Conservation (phyloP, 2,888 invertebrate species). For the Drosophila nr. perissopoda region DNA sequence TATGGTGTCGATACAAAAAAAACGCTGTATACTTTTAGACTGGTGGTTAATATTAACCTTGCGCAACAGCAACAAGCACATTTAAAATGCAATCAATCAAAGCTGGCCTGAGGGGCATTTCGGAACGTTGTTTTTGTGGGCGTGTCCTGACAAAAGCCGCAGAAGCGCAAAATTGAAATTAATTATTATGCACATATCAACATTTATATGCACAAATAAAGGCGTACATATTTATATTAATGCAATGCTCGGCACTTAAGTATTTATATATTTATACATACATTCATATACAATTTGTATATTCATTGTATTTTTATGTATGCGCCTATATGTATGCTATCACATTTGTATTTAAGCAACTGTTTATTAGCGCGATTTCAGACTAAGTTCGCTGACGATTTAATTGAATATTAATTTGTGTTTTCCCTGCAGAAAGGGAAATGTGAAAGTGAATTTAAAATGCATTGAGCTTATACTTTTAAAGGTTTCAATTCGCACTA, state of each 20-base stretch:
- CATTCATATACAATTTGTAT: neutral
- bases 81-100: constrained; percentile 70
- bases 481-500: constrained; percentile 2
- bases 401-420: constrained; percentile 50
- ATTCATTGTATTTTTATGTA: neutral
- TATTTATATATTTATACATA: neutral
- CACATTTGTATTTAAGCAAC: constrained; percentile 34
- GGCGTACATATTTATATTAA: neutral
- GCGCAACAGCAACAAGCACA: constrained; percentile 30
- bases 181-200: constrained; percentile 52
- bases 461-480: constrained; percentile 3
- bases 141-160: constrained; percentile 26
- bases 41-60: constrained; percentile 23
- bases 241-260: neutral
- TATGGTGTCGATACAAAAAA: constrained; percentile 1
- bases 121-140: neutral
- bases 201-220: constrained; percentile 34
- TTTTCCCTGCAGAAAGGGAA: constrained; percentile 11
- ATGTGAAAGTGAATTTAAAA: constrained; percentile 6
- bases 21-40: constrained; percentile 34
- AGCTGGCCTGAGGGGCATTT: neutral
- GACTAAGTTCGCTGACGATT: constrained; percentile 19
- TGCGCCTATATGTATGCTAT: constrained; percentile 4
- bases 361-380: constrained; percentile 42
- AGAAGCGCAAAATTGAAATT: constrained; percentile 59